phyloP scores from a whole-genome alignment of 2,113 vertebrate species.

The Hemicordylus capensis region DNA sequence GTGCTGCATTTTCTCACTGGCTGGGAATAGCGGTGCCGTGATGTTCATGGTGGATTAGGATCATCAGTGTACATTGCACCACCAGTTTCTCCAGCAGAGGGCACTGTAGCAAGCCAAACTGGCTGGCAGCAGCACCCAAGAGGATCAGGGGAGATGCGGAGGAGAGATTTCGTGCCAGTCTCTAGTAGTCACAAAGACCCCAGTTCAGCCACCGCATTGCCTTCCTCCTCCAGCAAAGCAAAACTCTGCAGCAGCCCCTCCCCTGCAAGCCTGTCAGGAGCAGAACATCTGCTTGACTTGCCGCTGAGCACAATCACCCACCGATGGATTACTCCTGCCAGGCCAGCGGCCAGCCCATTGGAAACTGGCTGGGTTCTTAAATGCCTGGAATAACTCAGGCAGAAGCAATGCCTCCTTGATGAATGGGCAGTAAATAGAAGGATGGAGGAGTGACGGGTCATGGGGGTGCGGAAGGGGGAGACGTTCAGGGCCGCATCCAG shows the following conservation, averaged over 20 bases:
- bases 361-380: conserved; percentile 1
- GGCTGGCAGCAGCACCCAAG: not conserved
- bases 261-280: not conserved
- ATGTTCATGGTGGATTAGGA: not conserved
- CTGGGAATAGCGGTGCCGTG: not conserved
- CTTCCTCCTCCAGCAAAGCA: not conserved
- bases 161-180: not conserved
- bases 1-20: not conserved
- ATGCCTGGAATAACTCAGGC: conserved; percentile 3
- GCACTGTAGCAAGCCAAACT: not conserved
- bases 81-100: not conserved
- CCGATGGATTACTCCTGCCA: not conserved
- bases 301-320: not conserved
- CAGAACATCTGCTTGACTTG: conserved; percentile 4
- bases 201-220: not conserved
- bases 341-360: not conserved
- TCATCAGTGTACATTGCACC: not conserved
- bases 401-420: not conserved
- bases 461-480: not conserved
- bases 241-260: not conserved
- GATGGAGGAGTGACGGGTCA: too few relatives aligned
- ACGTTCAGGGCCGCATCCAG: not conserved
- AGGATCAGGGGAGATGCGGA: not conserved
- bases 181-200: not conserved
- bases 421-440: not conserved